Conservation (phyloP, 2,113 vertebrate genomes). For the Hippocampus comes region DNA sequence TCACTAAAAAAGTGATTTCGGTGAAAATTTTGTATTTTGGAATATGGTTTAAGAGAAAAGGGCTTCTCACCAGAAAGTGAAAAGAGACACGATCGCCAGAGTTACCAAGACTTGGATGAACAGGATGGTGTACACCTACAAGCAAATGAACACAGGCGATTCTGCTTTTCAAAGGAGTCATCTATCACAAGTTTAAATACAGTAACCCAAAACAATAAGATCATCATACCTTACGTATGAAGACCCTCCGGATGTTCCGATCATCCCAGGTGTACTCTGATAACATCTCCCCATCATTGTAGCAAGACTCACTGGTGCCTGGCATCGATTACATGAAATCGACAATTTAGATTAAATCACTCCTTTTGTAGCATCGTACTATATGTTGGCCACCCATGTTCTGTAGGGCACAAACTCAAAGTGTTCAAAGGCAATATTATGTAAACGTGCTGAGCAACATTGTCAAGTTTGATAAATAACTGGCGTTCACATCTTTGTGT, state of each 20-base stretch:
- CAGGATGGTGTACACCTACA: conserved; percentile 87
- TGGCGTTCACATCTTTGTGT: too few species aligned
- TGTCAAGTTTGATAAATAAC: too few species aligned
- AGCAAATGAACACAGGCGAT: background rate
- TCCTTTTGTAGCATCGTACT: background rate
- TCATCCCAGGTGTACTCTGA: conserved; percentile 88
- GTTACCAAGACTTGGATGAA: conserved; percentile 86
- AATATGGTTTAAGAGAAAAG: conserved; percentile 24
- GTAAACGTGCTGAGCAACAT: background rate
- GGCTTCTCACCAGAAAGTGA: conserved; percentile 86
- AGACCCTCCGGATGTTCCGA: conserved; percentile 80
- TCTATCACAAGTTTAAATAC: background rate
- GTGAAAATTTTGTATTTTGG: background rate
- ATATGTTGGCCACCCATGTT: background rate
- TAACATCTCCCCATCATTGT: conserved; percentile 82
- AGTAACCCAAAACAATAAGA: background rate
- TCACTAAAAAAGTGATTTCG: conserved; percentile 69
- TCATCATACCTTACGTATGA: conserved; percentile 85
- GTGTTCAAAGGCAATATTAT: background rate
- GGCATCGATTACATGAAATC: background rate
- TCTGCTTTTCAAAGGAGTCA: background rate
- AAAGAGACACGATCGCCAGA: conserved; percentile 82
- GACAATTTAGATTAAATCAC: too few species aligned
- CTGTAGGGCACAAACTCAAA: background rate
- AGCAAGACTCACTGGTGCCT: conserved; percentile 73